Evolutionary conservation across 2,113 vertebrate genomes (phyloP).

Genomic region (Poeciliopsis turrubarensis): DNA sequence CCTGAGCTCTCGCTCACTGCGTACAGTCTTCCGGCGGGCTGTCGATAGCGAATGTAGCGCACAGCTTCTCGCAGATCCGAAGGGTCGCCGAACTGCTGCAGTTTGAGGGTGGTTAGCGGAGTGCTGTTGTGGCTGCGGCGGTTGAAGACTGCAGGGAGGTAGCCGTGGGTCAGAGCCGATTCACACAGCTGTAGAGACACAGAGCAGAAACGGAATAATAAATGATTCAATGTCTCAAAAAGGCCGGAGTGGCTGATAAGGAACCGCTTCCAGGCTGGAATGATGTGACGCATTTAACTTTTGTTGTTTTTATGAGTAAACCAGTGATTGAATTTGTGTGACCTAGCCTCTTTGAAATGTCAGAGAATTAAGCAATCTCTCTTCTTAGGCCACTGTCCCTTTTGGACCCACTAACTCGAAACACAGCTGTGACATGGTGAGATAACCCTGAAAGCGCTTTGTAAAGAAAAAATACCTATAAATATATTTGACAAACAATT

Average conservation of each 20-base stretch:
- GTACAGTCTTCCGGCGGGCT: conserved; percentile 80
- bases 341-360: not conserved
- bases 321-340: not conserved
- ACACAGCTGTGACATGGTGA: not conserved
- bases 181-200: conserved; percentile 79
- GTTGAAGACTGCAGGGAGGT: conserved; percentile 86
- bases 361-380: not conserved
- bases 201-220: not conserved
- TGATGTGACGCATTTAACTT: not conserved
- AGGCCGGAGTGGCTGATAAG: not conserved
- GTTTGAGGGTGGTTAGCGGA: conserved; percentile 83
- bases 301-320: not conserved
- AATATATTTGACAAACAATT: too few relatives aligned
- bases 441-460: not conserved
- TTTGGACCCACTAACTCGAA: not conserved
- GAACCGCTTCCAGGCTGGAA: not conserved
- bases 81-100: conserved; percentile 88
- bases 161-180: conserved; percentile 78
- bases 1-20: conserved; percentile 85
- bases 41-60: conserved; percentile 82
- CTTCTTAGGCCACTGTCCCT: not conserved
- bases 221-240: not conserved
- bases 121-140: conserved; percentile 87
- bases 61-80: conserved; percentile 82
- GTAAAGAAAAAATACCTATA: too few relatives aligned